Conservation (phyloP, 2,797 vertebrate species). For the Chiroxiphia lanceolata region DNA sequence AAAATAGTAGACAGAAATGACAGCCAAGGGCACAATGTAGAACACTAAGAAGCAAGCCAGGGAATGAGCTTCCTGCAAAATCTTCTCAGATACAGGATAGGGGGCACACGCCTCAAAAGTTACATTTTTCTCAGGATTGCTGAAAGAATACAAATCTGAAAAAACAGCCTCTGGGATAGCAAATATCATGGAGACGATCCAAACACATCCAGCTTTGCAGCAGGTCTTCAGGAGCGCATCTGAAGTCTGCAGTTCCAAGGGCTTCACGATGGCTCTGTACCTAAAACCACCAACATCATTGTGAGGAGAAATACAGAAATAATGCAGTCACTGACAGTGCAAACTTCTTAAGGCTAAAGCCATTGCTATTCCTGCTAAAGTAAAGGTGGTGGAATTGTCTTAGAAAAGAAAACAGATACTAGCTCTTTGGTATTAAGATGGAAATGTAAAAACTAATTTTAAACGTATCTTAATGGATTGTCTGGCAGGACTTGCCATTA, state of each 20-base stretch:
- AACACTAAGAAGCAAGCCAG: slow-evolving; percentile 80
- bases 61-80: slow-evolving; percentile 79
- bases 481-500: not conserved
- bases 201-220: slow-evolving; percentile 77
- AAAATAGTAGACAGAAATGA: slow-evolving; percentile 83
- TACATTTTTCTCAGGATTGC: slow-evolving; percentile 70
- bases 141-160: slow-evolving; percentile 79
- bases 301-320: not conserved
- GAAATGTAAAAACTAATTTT: not conserved
- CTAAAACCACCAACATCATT: slow-evolving; percentile 52
- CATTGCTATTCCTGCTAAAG: not conserved
- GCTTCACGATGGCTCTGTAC: slow-evolving; percentile 81
- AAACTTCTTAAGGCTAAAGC: not conserved
- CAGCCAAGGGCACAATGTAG: slow-evolving; percentile 77
- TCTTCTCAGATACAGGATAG: slow-evolving; percentile 78
- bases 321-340: not conserved
- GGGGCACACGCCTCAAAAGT: slow-evolving; percentile 77
- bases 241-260: slow-evolving; percentile 77
- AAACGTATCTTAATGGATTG: not conserved
- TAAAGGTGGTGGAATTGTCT: not conserved
- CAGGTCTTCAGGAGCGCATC: slow-evolving; percentile 79
- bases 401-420: not conserved
- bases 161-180: slow-evolving; percentile 81
- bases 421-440: not conserved
- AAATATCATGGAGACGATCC: slow-evolving; percentile 79